Evolutionary conservation across 2,797 vertebrate genomes (phyloP), one percentile per base, ranked within the genome.

Genomic region (Phrynocephalus guinanensis): DNA sequence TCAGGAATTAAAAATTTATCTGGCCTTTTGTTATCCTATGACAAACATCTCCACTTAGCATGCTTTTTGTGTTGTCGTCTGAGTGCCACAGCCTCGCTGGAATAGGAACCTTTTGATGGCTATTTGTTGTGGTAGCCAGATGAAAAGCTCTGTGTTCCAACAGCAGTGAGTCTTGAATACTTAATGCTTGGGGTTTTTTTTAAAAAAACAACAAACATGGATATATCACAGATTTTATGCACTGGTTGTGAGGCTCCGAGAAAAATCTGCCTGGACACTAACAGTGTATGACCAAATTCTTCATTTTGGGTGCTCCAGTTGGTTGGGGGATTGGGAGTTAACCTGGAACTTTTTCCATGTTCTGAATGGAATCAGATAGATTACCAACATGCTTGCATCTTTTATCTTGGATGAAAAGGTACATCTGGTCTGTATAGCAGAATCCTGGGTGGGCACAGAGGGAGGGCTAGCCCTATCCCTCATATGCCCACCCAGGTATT

Each of bases 1-100:
- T 81, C 66, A 79, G 87, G 13, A 73, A 2, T 18, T 82, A 60
- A 85, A 82, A 78, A 33, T 26, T 89, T 79, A 70, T 2, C 1
- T 79, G 48, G 0, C 16, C 20, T 87, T 84, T 15, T 52, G 33
- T 81, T 10, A 68, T 84, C 22, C 71, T 33, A 13, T 1, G 87
- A 48, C 73, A 18, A 83, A 24, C 28, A 63, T 72, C 68, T 63
- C 24, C 22, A 56, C 72, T 38, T 86, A 56, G 66, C 6, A 48
- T 80, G 30, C 76, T 52, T 30, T 79, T 30, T 79, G 26, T 76
- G 26, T 38, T 48, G 16, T 66, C 56, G 18, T 66, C 76, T 84
- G 24, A 76, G 38, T 26, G 9, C 2, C 15, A 81, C 1, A 30
- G 81, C 77, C 88, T 84, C 3, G 30, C 24, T 78, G 0, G 22